Evolutionary conservation across 2,797 vertebrate genomes (phyloP).

Genomic region (Anolis apletophallus): DNA sequence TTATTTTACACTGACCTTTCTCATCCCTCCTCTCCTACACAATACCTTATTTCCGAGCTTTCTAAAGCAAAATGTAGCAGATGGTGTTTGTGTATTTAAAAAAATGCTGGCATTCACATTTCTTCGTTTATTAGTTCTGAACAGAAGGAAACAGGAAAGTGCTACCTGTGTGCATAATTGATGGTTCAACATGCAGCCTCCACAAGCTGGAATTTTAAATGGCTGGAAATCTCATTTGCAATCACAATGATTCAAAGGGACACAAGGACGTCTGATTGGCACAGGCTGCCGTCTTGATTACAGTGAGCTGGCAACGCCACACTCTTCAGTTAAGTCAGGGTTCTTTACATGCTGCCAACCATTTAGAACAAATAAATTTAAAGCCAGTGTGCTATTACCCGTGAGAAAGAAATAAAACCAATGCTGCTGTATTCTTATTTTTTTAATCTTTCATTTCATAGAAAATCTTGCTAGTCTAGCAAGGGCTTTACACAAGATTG

Average conservation of each 20-base stretch:
- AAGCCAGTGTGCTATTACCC: slow-evolving; percentile 55
- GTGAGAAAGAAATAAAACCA: slow-evolving; percentile 45
- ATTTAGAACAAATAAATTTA: slow-evolving; percentile 68
- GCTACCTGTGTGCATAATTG: slow-evolving; percentile 74
- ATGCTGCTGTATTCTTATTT: background rate
- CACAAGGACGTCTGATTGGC: slow-evolving; percentile 72
- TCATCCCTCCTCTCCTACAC: slow-evolving; percentile 42
- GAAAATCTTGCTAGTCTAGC: background rate
- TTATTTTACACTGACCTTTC: slow-evolving; percentile 32
- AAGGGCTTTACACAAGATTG: background rate
- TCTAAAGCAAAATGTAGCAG: slow-evolving; percentile 73
- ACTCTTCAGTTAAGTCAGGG: slow-evolving; percentile 60
- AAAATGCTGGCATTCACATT: slow-evolving; percentile 56
- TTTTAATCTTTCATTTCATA: background rate
- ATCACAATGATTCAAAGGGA: slow-evolving; percentile 72
- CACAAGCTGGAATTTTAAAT: slow-evolving; percentile 65
- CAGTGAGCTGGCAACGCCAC: slow-evolving; percentile 65
- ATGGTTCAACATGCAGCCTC: slow-evolving; percentile 72
- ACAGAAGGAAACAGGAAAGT: slow-evolving; percentile 63
- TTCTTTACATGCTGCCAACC: slow-evolving; percentile 67
- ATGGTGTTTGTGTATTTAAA: slow-evolving; percentile 71
- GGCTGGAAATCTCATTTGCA: slow-evolving; percentile 77
- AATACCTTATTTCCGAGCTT: slow-evolving; percentile 65
- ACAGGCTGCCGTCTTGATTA: slow-evolving; percentile 71
- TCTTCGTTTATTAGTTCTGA: slow-evolving; percentile 52